Base-by-base conservation (phyloP, 2,888 invertebrate genomes). In the Spisula subtruncata region DNA sequence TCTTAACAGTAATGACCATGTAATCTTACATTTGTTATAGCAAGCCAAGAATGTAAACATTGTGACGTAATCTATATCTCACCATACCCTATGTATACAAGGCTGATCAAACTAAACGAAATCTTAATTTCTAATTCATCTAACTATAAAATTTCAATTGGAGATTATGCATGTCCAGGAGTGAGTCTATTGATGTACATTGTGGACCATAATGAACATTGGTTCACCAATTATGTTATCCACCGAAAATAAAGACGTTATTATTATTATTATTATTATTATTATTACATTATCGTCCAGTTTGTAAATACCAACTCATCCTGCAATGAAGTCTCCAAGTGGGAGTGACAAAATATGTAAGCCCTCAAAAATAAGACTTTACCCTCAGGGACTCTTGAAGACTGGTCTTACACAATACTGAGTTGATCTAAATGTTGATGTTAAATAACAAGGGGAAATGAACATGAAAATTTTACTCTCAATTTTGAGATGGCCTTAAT, bases 21-120 rank as follows among this genome's bases (percentile, higher is more conserved):
- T 35, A 75, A 75, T 75, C 75, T 75, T 18, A 75, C 32, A 75
- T 75, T 75, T 75, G 75, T 75, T 75, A 75, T 75, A 75, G 75
- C 35, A 75, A 75, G 1, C 35, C 12, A 75, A 35, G 35, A 35
- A 75, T 75, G 75, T 75, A 32, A 75, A 75, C 35, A 75, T 4
- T 75, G 32, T 75, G 75, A 16, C 8, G 75, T 75, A 75, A 75
- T 75, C 14, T 60, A 6, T 29, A 32, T 32, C 75, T 75, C 14
- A 35, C 10, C 32, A 75, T 18, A 75, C 35, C 5, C 75, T 16
- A 16, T 4, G 16, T 16, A 75, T 25, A 66, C 25, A n/a, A 66
- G 25, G 10, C 25, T 25, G 25, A 66, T 66, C 60, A 66, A 66
- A 66, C 60, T 66, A n/a, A 66, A n/a, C 25, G 60, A 66, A 66